Conservation (phyloP, 2,113 vertebrate genomes). For the Coptodon rendalli region DNA sequence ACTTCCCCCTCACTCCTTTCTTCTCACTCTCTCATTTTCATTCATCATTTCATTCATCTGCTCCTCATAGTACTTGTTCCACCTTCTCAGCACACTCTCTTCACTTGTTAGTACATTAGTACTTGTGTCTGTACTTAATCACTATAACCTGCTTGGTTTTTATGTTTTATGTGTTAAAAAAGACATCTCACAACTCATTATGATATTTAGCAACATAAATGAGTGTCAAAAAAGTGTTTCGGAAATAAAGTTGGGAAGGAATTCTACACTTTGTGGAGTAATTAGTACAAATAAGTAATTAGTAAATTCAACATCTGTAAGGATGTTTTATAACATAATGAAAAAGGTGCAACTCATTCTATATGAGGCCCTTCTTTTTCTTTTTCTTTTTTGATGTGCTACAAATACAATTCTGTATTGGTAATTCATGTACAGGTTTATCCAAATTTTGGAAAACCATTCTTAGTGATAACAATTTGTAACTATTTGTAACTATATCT, state of each 20-base stretch:
- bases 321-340: accelerated
- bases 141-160: too few species aligned
- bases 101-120: background rate
- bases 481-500: accelerated
- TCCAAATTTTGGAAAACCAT: background rate
- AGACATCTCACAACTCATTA: accelerated
- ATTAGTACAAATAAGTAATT: background rate
- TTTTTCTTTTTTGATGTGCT: background rate
- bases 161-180: background rate
- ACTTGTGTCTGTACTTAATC: background rate
- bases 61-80: background rate
- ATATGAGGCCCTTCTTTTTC: background rate
- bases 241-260: background rate
- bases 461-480: accelerated
- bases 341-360: background rate
- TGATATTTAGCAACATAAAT: background rate
- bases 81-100: background rate
- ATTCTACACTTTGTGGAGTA: background rate
- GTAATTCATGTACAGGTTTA: accelerated
- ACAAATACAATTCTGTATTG: background rate
- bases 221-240: accelerated
- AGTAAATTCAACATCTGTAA: background rate
- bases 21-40: background rate
- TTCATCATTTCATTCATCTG: background rate
- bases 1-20: background rate